phyloP scores from a whole-genome alignment of 2,888 invertebrate species.

The Pegoplata infirma region DNA sequence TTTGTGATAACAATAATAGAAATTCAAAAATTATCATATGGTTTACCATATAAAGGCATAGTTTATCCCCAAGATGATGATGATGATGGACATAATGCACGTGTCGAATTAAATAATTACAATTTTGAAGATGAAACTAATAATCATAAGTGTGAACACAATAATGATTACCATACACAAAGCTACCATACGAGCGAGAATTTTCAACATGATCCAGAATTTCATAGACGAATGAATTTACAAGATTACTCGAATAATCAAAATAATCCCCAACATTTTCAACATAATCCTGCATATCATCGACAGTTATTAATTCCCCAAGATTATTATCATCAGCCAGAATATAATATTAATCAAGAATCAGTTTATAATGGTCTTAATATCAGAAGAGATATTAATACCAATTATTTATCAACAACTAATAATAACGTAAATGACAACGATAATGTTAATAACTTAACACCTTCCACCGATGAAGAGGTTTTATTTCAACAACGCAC shows the following conservation, averaged over 20 bases:
- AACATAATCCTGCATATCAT: not conserved
- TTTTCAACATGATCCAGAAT: not conserved
- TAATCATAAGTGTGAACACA: not conserved
- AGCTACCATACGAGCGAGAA: not conserved
- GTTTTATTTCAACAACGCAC: constrained; percentile 1
- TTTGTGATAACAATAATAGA: not conserved
- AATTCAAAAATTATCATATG: not conserved
- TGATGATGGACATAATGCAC: not conserved
- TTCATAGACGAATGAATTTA: not conserved
- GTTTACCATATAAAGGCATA: not conserved
- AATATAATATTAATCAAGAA: not conserved
- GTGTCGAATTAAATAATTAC: not conserved
- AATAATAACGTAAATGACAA: not conserved
- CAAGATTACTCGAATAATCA: no score
- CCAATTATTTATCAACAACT: not conserved
- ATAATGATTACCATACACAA: not conserved
- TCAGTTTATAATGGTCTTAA: not conserved
- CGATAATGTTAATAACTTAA: not conserved
- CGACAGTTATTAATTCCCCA: not conserved
- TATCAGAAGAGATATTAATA: not conserved
- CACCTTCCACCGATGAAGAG: not conserved
- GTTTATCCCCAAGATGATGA: not conserved
- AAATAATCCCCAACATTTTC: not conserved
- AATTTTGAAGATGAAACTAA: not conserved
- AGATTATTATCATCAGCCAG: not conserved